Conservation (phyloP, 2,888 invertebrate species). For the Synanthedon tipuliformis region DNA sequence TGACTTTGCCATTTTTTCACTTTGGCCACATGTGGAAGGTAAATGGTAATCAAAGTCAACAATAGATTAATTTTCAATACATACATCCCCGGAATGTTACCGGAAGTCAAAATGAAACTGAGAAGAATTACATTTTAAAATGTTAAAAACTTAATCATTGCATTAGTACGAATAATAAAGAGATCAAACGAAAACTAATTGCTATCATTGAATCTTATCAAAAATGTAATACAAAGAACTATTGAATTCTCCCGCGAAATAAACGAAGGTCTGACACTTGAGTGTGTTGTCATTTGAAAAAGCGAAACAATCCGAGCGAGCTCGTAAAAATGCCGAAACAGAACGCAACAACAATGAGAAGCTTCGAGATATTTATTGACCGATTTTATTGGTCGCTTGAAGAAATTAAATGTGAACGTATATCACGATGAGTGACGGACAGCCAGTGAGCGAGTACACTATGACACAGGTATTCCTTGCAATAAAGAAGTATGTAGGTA, state of each 20-base stretch:
- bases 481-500: too few relatives aligned
- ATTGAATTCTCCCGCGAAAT: background rate
- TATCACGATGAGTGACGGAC: constrained; percentile 37
- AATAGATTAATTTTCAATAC: too few relatives aligned
- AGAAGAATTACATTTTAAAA: too few relatives aligned
- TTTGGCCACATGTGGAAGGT: too few relatives aligned
- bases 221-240: background rate
- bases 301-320: constrained; percentile 18
- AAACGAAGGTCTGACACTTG: constrained; percentile 9
- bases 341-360: constrained; percentile 33
- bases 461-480: constrained; percentile 1
- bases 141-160: too few relatives aligned
- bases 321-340: constrained; percentile 40
- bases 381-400: constrained; percentile 36
- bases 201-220: background rate
- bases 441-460: constrained; percentile 8
- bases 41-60: too few relatives aligned
- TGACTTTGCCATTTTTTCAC: too few relatives aligned
- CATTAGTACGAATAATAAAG: too few relatives aligned
- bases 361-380: constrained; percentile 36
- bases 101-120: too few relatives aligned
- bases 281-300: constrained; percentile 9
- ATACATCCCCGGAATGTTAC: too few relatives aligned
- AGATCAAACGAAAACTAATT: background rate
- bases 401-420: constrained; percentile 42